Percentiles rank a stretch among this genome's conserved stretches.
phyloP scores from a whole-genome alignment of 2,888 invertebrate species.

The Antheraea assamensis region DNA sequence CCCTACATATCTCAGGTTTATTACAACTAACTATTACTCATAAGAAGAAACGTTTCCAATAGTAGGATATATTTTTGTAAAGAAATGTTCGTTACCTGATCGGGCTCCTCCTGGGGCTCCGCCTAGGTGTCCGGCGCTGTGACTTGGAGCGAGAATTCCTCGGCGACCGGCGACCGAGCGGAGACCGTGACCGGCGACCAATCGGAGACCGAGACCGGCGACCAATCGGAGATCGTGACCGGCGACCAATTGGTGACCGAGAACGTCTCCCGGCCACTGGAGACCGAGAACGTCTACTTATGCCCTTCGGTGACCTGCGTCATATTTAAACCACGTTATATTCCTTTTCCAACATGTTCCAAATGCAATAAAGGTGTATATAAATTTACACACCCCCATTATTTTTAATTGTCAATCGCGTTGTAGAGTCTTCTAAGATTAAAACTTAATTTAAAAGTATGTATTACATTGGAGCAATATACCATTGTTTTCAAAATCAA shows the following conservation, averaged over 20 bases:
- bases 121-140: slow-evolving; percentile 46
- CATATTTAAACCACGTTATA: neutral
- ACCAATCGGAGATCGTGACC: slow-evolving; percentile 25
- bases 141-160: slow-evolving; percentile 38
- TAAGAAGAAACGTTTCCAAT: too few relatives aligned
- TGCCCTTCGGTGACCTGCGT: neutral
- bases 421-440: too few relatives aligned
- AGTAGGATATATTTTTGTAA: too few relatives aligned
- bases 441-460: too few relatives aligned
- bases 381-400: too few relatives aligned
- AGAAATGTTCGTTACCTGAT: slow-evolving; percentile 43
- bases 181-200: slow-evolving; percentile 34
- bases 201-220: slow-evolving; percentile 45
- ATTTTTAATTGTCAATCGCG: too few relatives aligned
- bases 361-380: too few relatives aligned
- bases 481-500: too few relatives aligned
- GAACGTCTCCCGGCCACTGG: slow-evolving; percentile 23
- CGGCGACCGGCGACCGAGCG: slow-evolving; percentile 40
- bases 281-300: slow-evolving; percentile 14
- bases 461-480: too few relatives aligned
- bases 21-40: too few relatives aligned
- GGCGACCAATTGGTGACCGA: slow-evolving; percentile 23
- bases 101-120: slow-evolving; percentile 57
- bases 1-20: too few relatives aligned
- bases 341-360: neutral